Percentiles rank a stretch among this genome's conserved stretches.
Conservation (phyloP, 2,797 vertebrate genomes). For the Potorous gilbertii region DNA sequence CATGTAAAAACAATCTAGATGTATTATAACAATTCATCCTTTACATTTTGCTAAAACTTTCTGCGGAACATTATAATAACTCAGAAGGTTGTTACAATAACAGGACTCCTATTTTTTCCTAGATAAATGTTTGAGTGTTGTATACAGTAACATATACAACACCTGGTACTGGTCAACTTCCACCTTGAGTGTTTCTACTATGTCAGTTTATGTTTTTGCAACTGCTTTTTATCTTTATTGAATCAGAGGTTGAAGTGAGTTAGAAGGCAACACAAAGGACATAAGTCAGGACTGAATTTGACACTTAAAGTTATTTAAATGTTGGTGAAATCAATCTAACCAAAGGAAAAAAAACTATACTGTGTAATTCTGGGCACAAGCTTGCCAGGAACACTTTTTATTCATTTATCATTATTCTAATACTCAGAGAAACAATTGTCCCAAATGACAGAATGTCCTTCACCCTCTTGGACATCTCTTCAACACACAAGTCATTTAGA, state of each 20-base stretch:
- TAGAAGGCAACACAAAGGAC: neutral
- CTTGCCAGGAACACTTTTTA: neutral
- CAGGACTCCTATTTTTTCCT: neutral
- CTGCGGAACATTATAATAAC: neutral
- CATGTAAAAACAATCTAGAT: neutral
- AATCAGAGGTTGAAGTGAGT: neutral
- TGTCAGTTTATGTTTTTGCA: neutral
- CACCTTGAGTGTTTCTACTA: neutral
- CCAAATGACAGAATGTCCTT: neutral
- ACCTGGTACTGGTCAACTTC: neutral
- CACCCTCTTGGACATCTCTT: too few species aligned
- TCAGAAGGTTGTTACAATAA: neutral
- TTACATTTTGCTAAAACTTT: neutral
- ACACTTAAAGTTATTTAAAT: neutral
- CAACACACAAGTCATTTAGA: too few species aligned
- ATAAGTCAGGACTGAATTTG: neutral
- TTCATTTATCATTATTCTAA: neutral
- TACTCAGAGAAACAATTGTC: neutral
- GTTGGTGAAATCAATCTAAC: neutral
- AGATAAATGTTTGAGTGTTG: neutral
- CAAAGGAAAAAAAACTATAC: neutral
- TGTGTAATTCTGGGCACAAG: neutral
- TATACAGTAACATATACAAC: neutral
- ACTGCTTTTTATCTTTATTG: neutral
- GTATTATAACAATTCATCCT: neutral